A percentile compares a stretch with the other conserved stretches of the same genome.
phyloP scores from a whole-genome alignment of 2,888 invertebrate genomes.

The Pseudolycoriella hygida region DNA sequence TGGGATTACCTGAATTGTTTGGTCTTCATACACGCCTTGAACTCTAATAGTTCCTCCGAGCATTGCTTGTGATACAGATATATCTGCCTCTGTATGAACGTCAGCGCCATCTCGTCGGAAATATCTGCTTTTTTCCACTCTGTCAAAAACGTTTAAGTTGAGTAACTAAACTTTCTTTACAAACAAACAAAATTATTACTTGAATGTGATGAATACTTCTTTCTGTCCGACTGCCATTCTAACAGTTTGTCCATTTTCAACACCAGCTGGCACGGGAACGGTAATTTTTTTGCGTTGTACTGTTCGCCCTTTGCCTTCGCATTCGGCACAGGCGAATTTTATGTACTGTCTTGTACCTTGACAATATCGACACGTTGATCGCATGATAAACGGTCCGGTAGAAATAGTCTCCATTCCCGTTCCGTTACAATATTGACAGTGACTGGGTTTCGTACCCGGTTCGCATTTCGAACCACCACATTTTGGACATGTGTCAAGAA shows the following conservation, averaged over 20 bases:
- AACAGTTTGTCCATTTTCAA: conserved; percentile 94
- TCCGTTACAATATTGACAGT: conserved; percentile 88
- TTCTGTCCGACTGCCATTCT: conserved; percentile 81
- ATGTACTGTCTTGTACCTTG: conserved; percentile 75
- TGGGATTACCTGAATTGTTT: conserved; percentile 56
- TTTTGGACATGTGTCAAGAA: conserved; percentile 81
- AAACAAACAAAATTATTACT: conserved; percentile 8
- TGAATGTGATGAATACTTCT: conserved; percentile 85
- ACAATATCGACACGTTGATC: conserved; percentile 76
- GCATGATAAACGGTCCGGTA: conserved; percentile 91
- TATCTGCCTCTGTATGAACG: conserved; percentile 83
- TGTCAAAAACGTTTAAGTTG: conserved; percentile 22
- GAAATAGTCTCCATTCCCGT: conserved; percentile 88
- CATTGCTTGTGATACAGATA: conserved; percentile 81
- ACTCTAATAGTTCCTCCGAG: conserved; percentile 85
- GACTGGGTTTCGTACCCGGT: conserved; percentile 75
- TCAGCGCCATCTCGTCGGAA: conserved; percentile 89
- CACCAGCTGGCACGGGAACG: conserved; percentile 89
- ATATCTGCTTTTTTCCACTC: conserved; percentile 73
- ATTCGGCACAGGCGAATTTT: conserved; percentile 78
- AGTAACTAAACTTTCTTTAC: not conserved
- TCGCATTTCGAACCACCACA: conserved; percentile 77
- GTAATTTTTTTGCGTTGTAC: conserved; percentile 78
- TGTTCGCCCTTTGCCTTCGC: conserved; percentile 80
- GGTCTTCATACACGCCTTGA: conserved; percentile 91